Percentiles rank a stretch among this genome's conserved stretches.
These are phyloP conservation scores for Manacus vitellinus DNA, from an alignment of 2,113 vertebrate species.

Conservation along the genomic window DNA sequence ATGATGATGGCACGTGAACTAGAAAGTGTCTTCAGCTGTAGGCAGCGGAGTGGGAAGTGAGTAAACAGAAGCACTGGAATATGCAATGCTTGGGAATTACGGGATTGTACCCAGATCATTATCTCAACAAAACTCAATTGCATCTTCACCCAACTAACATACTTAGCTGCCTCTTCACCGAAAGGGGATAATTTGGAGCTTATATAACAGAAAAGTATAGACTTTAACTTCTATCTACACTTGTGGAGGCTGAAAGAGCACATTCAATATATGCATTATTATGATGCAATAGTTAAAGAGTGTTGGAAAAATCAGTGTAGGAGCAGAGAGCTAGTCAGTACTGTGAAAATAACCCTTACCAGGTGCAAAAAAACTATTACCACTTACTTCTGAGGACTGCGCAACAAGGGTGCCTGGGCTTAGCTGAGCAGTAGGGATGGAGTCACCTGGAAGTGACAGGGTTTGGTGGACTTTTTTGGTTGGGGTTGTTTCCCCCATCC, in stretches of 20 bases:
- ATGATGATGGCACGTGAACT: neutral
- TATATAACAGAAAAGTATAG: neutral
- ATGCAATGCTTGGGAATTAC: neutral
- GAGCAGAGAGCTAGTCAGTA: neutral
- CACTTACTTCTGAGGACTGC: neutral
- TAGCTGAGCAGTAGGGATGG: neutral
- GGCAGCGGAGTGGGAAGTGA: neutral
- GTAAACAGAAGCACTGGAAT: neutral
- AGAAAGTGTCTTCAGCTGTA: neutral
- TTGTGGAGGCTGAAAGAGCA: neutral
- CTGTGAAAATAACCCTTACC: neutral
- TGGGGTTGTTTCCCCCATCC: rapidly evolving
- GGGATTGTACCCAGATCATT: neutral
- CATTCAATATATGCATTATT: neutral
- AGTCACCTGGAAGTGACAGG: neutral
- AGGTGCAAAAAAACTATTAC: neutral
- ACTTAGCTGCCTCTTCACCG: neutral
- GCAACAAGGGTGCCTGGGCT: neutral
- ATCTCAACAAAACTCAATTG: neutral
- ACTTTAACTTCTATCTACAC: neutral
- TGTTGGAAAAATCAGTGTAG: neutral
- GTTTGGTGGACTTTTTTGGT: neutral
- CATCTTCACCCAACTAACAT: neutral
- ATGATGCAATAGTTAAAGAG: neutral
- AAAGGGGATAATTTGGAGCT: neutral